Base-by-base conservation (phyloP, 1,140 invertebrate species). In the Solen grandis region DNA sequence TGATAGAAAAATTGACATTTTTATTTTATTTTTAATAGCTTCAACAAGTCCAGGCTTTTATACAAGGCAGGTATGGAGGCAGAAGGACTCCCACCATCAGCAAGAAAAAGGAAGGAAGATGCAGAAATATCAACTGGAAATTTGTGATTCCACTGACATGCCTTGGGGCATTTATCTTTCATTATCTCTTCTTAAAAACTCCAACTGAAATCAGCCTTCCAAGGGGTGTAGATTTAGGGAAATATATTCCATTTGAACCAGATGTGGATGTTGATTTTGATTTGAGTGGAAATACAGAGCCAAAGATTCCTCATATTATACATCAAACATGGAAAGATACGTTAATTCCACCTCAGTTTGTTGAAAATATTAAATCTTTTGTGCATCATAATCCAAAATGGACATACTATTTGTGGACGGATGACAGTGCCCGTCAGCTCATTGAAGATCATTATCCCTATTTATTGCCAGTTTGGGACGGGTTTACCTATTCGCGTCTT, bases 371-470 rank as follows among this genome's bases (percentile, higher is more conserved):
- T 13, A 86, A 79, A 50, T 77, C 85, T 1, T 89, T 88, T 84
- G 52, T 57, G 25, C 33, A 59, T 27, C 52, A 81, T 25, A 79
- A 90, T 57, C 86, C 87, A 25, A 78, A 77, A n/a, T 90, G 89
- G 89, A 77, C 84, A 38, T 88, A 89, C 74, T 86, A 83, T 80
- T 84, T 90, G 22, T 90, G 89, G 89, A 89, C 88, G 22, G 83
- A 87, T 65, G 83, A 86, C 2, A 83, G 82, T 68, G 86, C 82
- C 13, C 54, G 85, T 27, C 27, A 83, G 29, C 52, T 90, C 0
- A 75, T 90, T 36, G 62, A 68, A 16, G 73, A 86, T 2, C 68
- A 76, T 22, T 86, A 88, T 69, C 82, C 87, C 5, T 25, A 72
- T 38, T 84, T 88, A 33, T 52, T 90, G 13, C 36, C 36, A 1